These are phyloP conservation scores for Prunella strophiata DNA, from an alignment of 2,797 vertebrate genomes.

Conservation along the genomic window DNA sequence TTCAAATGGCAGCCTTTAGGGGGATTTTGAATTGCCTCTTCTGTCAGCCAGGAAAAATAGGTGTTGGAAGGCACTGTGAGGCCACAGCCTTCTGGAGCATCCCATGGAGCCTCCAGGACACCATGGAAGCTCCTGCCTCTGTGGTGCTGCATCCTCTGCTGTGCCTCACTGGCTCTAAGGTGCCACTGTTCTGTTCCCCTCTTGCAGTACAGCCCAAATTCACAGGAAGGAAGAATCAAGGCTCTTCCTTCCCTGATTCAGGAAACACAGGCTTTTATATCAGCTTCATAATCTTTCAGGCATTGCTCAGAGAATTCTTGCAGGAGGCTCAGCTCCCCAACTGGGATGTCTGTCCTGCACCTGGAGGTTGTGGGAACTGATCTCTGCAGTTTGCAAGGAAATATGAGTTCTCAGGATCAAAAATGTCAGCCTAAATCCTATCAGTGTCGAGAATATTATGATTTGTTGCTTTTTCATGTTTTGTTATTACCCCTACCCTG, in stretches of 20 bases:
- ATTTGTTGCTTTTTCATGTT: not conserved
- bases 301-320: not conserved
- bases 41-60: not conserved
- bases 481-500: not conserved
- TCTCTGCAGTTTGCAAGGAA: not conserved
- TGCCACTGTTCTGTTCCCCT: not conserved
- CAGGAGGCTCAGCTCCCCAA: conserved; percentile 4
- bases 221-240: not conserved
- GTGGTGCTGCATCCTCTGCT: not conserved
- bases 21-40: not conserved
- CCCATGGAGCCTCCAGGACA: not conserved
- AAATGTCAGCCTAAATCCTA: not conserved
- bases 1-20: not conserved
- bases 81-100: not conserved
- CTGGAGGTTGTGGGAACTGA: conserved; percentile 33
- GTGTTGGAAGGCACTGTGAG: not conserved
- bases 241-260: not conserved
- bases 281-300: not conserved
- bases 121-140: rapidly evolving
- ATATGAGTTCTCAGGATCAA: not conserved
- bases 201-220: not conserved
- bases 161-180: not conserved
- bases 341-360: not conserved
- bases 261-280: not conserved
- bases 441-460: not conserved